Evolutionary conservation across 2,888 invertebrate species (phyloP), one percentile per base, ranked within the genome.

Genomic region (Nymphalis c-album): DNA sequence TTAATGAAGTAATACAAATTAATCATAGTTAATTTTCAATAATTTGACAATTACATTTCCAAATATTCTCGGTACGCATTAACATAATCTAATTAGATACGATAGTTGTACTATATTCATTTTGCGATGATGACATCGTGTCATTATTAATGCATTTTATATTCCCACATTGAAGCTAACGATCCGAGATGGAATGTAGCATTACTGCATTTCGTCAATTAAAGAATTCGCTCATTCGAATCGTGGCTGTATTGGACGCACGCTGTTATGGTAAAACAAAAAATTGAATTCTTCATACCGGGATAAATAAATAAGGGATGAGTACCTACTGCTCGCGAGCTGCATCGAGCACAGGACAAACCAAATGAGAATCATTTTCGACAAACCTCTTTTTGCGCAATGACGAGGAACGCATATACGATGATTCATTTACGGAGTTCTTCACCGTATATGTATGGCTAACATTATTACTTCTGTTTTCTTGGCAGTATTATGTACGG

Each of bases 271-370:
- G 82, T 77, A 69, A 64, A 72, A 84, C 86, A 90, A 91, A 91
- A 88, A 81, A 78, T 77, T 76, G 83, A 85, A 91, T 91, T 88
- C 91, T 62, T 90, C 86, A 87, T 90, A 88, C 88, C 89, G 83
- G 89, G 88, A 89, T 90, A 90, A 88, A 91, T 91, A 92, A 91
- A 91, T 91, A 91, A 90, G 88, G 88, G 89, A 91, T 92, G 91
- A 91, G 89, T 87, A 82, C 84, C 79, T 80, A 40, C 57, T 57
- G 18, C 57, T 75, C 81, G 81, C 79, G 77, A 79, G 79, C 78
- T 75, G 72, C 76, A 78, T 77, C 77, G 79, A 76, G 80, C 82
- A 75, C 82, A 77, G 81, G 80, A 80, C 82, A 78, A 83, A 85
- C 86, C 86, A 85, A 87, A 86, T 84, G 87, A 85, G 84, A 79